Conservation (phyloP, 2,113 vertebrate species). For the Nesoenas mayeri region DNA sequence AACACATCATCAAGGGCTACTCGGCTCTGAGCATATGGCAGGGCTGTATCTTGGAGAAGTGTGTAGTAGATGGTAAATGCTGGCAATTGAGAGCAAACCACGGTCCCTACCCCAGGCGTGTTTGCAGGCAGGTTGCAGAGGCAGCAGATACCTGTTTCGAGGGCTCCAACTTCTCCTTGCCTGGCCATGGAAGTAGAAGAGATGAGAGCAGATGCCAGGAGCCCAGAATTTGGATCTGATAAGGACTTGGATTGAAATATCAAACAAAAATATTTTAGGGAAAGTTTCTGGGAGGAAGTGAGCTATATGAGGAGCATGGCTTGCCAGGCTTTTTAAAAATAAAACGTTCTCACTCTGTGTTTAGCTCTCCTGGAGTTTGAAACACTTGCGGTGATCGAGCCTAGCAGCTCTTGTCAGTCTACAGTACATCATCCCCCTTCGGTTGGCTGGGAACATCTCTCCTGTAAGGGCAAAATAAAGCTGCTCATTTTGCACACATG, state of each 20-base stretch:
- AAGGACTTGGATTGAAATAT: slow-evolving; percentile 65
- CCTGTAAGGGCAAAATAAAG: slow-evolving; percentile 60
- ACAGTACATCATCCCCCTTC: slow-evolving; percentile 45
- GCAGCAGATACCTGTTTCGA: slow-evolving; percentile 37
- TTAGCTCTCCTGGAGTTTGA: slow-evolving; percentile 58
- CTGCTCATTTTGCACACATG: slow-evolving; percentile 51
- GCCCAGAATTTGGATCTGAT: slow-evolving; percentile 22
- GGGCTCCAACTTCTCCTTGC: background rate
- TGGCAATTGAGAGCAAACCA: background rate
- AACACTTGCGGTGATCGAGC: slow-evolving; percentile 37
- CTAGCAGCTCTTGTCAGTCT: slow-evolving; percentile 68
- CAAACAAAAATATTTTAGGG: slow-evolving; percentile 67
- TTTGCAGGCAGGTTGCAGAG: slow-evolving; percentile 4
- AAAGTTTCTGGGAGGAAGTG: slow-evolving; percentile 64
- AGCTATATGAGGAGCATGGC: slow-evolving; percentile 55
- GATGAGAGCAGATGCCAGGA: slow-evolving; percentile 57
- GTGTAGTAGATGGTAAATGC: background rate
- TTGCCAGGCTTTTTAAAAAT: slow-evolving; percentile 71
- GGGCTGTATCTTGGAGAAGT: background rate
- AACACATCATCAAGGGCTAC: slow-evolving; percentile 42
- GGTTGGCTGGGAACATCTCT: slow-evolving; percentile 45
- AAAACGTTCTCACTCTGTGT: slow-evolving; percentile 65
- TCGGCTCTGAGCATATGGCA: slow-evolving; percentile 7
- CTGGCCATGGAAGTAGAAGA: background rate
- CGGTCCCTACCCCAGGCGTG: background rate